phyloP scores from a whole-genome alignment of 2,888 invertebrate genomes.

The Netelia fuscicornis region DNA sequence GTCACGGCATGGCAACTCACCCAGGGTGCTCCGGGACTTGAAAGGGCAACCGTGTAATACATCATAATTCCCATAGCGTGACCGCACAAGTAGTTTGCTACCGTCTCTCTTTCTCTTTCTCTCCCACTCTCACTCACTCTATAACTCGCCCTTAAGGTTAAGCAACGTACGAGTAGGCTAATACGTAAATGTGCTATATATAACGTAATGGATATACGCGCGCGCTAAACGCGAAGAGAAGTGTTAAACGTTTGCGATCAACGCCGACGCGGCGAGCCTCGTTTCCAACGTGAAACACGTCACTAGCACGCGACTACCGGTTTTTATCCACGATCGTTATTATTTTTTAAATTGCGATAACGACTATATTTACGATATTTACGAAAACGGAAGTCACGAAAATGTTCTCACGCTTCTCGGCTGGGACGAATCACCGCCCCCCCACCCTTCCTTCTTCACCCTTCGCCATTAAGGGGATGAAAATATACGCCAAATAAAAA shows the following conservation, averaged over 20 bases:
- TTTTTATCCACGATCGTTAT: slow-evolving; percentile 1
- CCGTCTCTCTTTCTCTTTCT: slow-evolving; percentile 57
- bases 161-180: slow-evolving; percentile 55
- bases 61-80: slow-evolving; percentile 83
- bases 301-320: slow-evolving; percentile 59
- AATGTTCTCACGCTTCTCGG: slow-evolving; percentile 57
- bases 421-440: background rate
- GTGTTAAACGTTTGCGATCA: slow-evolving; percentile 58
- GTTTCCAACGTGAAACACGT: slow-evolving; percentile 29
- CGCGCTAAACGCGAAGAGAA: slow-evolving; percentile 14
- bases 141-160: slow-evolving; percentile 30
- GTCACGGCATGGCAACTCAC: slow-evolving; percentile 76
- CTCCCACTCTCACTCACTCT: slow-evolving; percentile 38
- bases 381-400: slow-evolving; percentile 62
- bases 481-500: too few species aligned
- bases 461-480: background rate
- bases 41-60: slow-evolving; percentile 81
- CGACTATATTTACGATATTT: slow-evolving; percentile 50
- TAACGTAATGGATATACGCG: slow-evolving; percentile 1
- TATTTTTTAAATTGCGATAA: slow-evolving; percentile 17
- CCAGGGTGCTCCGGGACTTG: slow-evolving; percentile 72
- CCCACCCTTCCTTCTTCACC: background rate
- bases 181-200: slow-evolving; percentile 46
- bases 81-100: slow-evolving; percentile 72
- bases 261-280: slow-evolving; percentile 21